These are phyloP conservation scores for Musca vetustissima DNA, from an alignment of 1,140 invertebrate species.

Conservation along the genomic window DNA sequence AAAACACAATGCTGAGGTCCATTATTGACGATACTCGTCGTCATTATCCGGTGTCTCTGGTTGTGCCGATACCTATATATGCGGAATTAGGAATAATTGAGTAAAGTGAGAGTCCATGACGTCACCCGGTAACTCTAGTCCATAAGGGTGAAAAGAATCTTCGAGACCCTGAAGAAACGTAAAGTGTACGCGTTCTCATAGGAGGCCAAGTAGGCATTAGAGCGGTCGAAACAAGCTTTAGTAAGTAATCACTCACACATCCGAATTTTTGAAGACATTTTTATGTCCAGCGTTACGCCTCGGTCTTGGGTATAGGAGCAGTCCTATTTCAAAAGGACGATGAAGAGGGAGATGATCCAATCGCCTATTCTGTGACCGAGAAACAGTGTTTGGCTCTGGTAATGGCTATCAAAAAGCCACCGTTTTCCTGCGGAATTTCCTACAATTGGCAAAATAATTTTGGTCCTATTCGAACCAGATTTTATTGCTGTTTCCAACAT, in stretches of 20 bases:
- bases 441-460: no score
- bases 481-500: no score
- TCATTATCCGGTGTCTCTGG: not conserved
- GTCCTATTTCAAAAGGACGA: conserved; percentile 1
- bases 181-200: not conserved
- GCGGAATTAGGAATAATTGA: conserved; percentile 32
- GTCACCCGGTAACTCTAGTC: not conserved
- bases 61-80: not conserved
- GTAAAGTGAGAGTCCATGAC: not conserved
- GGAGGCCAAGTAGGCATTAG: not conserved
- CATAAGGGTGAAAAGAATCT: not conserved
- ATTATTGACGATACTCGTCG: not conserved
- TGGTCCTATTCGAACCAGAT: no score
- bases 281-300: not conserved
- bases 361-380: conserved; percentile 17
- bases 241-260: not conserved
- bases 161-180: not conserved
- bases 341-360: not conserved
- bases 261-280: not conserved
- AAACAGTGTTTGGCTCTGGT: no score
- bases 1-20: not conserved
- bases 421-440: no score
- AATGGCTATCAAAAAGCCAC: no score
- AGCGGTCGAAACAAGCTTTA: not conserved
- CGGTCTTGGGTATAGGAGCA: not conserved